Evolutionary conservation across 2,113 vertebrate species (phyloP).

Genomic region (Oceanites oceanicus): DNA sequence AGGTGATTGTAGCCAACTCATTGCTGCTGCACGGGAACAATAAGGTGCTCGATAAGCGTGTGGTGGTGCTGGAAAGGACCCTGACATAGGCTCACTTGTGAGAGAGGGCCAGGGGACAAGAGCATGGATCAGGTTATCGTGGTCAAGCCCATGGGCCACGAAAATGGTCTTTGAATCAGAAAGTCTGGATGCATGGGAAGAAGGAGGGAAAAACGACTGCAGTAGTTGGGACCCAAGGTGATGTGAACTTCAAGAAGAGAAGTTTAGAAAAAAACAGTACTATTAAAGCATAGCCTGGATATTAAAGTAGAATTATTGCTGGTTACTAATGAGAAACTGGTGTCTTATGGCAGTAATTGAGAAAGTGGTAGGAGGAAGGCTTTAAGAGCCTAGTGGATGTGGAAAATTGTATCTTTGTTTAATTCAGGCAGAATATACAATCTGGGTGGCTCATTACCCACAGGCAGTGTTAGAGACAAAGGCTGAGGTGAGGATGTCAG

Average conservation of each 20-base stretch:
- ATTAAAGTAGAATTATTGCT: not conserved
- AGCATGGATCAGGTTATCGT: fast-evolving
- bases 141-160: not conserved
- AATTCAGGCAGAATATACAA: not conserved
- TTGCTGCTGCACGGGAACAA: not conserved
- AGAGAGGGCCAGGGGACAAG: not conserved
- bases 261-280: not conserved
- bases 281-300: not conserved
- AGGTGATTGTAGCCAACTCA: not conserved
- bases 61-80: not conserved
- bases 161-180: not conserved
- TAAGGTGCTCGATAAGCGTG: not conserved
- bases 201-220: not conserved
- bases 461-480: not conserved
- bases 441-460: not conserved
- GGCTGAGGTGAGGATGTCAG: not conserved
- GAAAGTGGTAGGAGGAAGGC: not conserved
- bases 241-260: not conserved
- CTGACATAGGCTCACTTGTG: not conserved
- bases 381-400: not conserved
- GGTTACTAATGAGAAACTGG: not conserved
- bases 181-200: not conserved
- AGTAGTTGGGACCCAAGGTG: not conserved
- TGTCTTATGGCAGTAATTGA: not conserved
- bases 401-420: not conserved